phyloP scores from a whole-genome alignment of 2,797 vertebrate genomes.

The Chelon labrosus region DNA sequence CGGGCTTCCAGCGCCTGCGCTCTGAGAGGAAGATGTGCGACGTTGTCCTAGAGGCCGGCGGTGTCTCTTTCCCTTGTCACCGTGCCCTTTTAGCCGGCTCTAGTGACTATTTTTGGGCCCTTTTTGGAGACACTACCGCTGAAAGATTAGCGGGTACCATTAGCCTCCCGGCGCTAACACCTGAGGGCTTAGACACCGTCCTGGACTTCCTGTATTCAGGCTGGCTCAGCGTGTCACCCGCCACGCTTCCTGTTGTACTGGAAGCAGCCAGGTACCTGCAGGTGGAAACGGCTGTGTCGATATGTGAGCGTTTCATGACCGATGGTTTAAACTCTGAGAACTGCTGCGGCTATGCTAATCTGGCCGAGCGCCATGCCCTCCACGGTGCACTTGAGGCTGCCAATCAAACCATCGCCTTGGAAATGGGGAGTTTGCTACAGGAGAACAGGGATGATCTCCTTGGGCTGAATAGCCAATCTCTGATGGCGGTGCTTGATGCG shows the following conservation, averaged over 20 bases:
- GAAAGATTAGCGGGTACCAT: conserved; percentile 87
- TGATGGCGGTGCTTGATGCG: conserved; percentile 85
- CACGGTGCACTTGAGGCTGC: conserved; percentile 79
- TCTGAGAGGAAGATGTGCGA: conserved; percentile 91
- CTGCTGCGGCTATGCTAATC: conserved; percentile 92
- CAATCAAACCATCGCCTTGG: conserved; percentile 85
- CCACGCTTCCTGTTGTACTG: conserved; percentile 88
- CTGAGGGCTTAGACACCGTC: conserved; percentile 87
- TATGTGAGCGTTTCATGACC: conserved; percentile 90
- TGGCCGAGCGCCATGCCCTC: conserved; percentile 89
- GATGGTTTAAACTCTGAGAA: conserved; percentile 86
- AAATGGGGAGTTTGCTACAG: conserved; percentile 84
- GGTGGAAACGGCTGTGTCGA: conserved; percentile 88
- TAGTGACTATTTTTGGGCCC: conserved; percentile 95
- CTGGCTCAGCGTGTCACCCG: conserved; percentile 90
- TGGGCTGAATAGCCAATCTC: conserved; percentile 87
- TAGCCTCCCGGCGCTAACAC: conserved; percentile 87
- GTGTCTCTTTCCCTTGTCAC: conserved; percentile 91
- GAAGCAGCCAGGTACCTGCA: conserved; percentile 95
- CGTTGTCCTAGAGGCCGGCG: conserved; percentile 89
- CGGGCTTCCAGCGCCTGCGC: conserved; percentile 91
- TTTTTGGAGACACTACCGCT: conserved; percentile 92
- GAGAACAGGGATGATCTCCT: conserved; percentile 74
- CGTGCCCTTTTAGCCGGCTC: conserved; percentile 93
- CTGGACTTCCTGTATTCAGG: conserved; percentile 97